A percentile compares a stretch with the other conserved stretches of the same genome.
These are phyloP conservation scores for Conger conger DNA, from an alignment of 2,113 vertebrate genomes.

Conservation along the genomic window DNA sequence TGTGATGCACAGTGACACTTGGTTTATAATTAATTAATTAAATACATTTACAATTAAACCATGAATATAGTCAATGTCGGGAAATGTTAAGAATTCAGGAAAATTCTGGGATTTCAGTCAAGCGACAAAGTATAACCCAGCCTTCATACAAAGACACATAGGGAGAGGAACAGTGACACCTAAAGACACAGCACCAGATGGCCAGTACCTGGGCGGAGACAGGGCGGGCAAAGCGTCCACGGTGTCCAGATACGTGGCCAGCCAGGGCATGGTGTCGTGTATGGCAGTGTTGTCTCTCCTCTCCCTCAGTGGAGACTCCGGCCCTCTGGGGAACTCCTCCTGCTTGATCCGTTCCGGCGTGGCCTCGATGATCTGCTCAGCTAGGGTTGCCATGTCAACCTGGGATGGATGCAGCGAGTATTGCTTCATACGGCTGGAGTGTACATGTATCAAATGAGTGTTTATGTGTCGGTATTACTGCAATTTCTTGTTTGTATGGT, in stretches of 20 bases:
- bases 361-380: slow-evolving; percentile 89
- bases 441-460: neutral
- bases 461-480: neutral
- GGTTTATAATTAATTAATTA: too few relatives aligned
- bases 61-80: too few relatives aligned
- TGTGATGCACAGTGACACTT: too few relatives aligned
- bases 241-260: slow-evolving; percentile 83
- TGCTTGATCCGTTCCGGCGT: slow-evolving; percentile 87
- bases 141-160: neutral
- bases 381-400: slow-evolving; percentile 87
- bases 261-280: slow-evolving; percentile 81
- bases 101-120: too few relatives aligned
- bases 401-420: slow-evolving; percentile 45
- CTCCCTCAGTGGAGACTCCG: slow-evolving; percentile 72
- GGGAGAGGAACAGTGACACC: neutral
- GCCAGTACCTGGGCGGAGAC: slow-evolving; percentile 68
- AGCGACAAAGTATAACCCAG: too few relatives aligned
- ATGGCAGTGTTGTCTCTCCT: slow-evolving; percentile 71
- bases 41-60: too few relatives aligned
- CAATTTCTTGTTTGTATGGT: neutral
- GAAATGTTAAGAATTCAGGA: too few relatives aligned
- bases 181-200: neutral
- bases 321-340: slow-evolving; percentile 73
- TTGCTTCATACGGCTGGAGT: neutral
- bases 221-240: slow-evolving; percentile 72